These are phyloP conservation scores for Agapetus fuscipes DNA, from an alignment of 2,888 invertebrate genomes.

Conservation along the genomic window DNA sequence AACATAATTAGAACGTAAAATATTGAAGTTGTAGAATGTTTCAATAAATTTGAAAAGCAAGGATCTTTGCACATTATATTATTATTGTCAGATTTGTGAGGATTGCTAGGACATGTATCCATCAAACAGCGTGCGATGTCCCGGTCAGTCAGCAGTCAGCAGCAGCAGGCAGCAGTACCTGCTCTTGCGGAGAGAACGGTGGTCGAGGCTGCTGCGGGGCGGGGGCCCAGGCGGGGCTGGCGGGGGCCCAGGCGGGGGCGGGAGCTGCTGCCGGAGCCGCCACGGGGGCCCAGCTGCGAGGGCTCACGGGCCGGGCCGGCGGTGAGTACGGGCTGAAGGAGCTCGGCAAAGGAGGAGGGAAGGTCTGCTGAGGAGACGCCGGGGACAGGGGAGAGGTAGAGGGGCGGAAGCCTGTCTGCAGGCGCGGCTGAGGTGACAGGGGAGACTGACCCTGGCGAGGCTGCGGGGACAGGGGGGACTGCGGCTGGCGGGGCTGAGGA, in stretches of 20 bases:
- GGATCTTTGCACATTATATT: too few species aligned
- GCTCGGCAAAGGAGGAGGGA: background rate
- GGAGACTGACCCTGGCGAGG: conserved; percentile 8
- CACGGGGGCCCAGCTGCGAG: conserved; percentile 13
- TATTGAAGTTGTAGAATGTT: too few species aligned
- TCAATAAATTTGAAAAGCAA: too few species aligned
- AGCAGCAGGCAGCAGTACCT: too few species aligned
- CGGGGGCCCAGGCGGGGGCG: conserved; percentile 16
- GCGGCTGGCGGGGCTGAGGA: conserved; percentile 9
- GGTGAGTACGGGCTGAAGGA: conserved; percentile 32
- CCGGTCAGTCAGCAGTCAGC: too few species aligned
- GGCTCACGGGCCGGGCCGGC: conserved; percentile 38
- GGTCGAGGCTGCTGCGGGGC: conserved; percentile 19
- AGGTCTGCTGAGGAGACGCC: background rate
- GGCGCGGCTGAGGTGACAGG: too few species aligned
- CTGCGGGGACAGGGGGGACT: conserved; percentile 10
- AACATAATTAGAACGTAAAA: too few species aligned
- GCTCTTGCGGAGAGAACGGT: conserved; percentile 17
- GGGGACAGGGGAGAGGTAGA: background rate
- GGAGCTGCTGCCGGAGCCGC: conserved; percentile 27
- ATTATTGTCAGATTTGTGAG: too few species aligned
- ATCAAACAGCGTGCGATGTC: too few species aligned
- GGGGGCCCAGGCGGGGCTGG: conserved; percentile 20
- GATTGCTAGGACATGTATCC: too few species aligned
- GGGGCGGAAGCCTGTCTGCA: background rate